phyloP scores from a whole-genome alignment of 2,113 vertebrate species.

The Chrysemys picta region DNA sequence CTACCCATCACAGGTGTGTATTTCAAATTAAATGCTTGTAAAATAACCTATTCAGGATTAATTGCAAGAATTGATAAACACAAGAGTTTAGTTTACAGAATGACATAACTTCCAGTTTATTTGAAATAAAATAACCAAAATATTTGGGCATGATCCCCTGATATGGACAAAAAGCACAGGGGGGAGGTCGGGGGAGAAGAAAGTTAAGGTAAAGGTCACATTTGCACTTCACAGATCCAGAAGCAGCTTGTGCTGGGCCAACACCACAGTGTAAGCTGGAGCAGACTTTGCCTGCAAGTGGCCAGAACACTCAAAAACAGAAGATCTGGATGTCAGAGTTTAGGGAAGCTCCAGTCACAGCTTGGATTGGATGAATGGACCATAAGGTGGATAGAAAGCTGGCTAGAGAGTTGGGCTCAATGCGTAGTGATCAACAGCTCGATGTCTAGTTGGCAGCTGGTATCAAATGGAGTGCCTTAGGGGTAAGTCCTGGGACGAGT shows the following conservation, averaged over 20 bases:
- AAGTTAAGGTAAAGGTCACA: neutral
- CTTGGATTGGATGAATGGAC: too few relatives aligned
- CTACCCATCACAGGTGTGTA: neutral
- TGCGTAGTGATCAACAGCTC: too few relatives aligned
- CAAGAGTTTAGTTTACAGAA: neutral
- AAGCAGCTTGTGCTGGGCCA: neutral
- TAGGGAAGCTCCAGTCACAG: neutral
- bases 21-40: neutral
- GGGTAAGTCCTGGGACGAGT: too few relatives aligned
- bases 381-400: too few relatives aligned
- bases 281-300: neutral
- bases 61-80: neutral
- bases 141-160: neutral
- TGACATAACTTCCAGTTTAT: neutral
- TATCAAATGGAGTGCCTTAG: too few relatives aligned
- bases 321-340: neutral
- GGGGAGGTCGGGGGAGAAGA: rapidly evolving
- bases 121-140: neutral
- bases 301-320: neutral
- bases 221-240: neutral
- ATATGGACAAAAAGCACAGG: neutral
- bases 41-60: constrained; percentile 15
- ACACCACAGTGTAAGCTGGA: neutral
- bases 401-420: too few relatives aligned
- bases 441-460: too few relatives aligned